Evolutionary conservation across 2,797 vertebrate genomes (phyloP).

Genomic region (Alcedo quadribrachys): DNA sequence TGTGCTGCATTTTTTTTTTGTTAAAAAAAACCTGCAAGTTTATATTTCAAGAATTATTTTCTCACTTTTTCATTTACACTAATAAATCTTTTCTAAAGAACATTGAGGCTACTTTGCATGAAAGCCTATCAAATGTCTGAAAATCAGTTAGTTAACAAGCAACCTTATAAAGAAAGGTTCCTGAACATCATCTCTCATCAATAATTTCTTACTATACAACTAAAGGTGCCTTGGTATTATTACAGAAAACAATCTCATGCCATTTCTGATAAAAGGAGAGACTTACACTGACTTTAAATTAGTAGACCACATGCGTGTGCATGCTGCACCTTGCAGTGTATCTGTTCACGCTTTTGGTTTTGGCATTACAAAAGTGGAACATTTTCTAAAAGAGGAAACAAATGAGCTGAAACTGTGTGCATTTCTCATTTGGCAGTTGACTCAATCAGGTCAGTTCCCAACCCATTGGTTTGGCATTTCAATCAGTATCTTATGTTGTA

Average conservation of each 20-base stretch:
- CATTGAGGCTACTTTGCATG: constrained; percentile 39
- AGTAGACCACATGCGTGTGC: constrained; percentile 15
- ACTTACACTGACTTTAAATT: constrained; percentile 51
- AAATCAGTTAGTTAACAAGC: constrained; percentile 52
- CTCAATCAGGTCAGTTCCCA: constrained; percentile 62
- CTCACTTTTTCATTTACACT: constrained; percentile 48
- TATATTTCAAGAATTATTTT: constrained; percentile 45
- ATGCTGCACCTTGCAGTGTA: constrained; percentile 23
- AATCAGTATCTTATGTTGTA: constrained; percentile 49
- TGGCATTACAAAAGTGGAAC: constrained; percentile 68
- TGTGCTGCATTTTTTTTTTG: constrained; percentile 46
- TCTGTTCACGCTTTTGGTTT: constrained; percentile 28
- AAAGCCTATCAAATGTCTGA: constrained; percentile 45
- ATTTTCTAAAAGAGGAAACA: constrained; percentile 54
- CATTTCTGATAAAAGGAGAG: constrained; percentile 28
- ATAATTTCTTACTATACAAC: constrained; percentile 29
- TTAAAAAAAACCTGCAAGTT: constrained; percentile 68
- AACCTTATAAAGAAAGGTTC: constrained; percentile 37
- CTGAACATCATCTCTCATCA: constrained; percentile 19
- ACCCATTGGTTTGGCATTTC: constrained; percentile 74
- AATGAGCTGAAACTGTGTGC: constrained; percentile 53
- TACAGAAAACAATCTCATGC: constrained; percentile 56
- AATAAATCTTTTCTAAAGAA: constrained; percentile 52
- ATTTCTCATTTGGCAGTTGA: constrained; percentile 74
- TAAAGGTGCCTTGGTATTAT: constrained; percentile 57